Percentiles rank a stretch among this genome's conserved stretches.
Evolutionary conservation across 2,113 vertebrate species (phyloP).

Genomic region (Otocyon megalotis): DNA sequence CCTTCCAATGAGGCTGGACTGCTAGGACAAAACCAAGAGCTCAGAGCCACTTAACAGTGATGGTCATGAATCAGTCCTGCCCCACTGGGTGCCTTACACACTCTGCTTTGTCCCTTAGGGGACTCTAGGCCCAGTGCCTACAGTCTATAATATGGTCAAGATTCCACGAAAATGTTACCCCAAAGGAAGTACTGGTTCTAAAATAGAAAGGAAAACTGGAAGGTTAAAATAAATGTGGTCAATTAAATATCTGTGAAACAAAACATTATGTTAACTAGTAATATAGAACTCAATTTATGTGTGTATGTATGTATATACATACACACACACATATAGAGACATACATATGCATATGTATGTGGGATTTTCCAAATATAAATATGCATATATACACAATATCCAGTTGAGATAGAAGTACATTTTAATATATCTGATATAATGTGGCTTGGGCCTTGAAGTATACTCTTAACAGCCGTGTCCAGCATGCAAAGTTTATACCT

Average conservation of each 20-base stretch:
- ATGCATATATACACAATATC: neutral
- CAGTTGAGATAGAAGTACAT: neutral
- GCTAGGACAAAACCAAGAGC: neutral
- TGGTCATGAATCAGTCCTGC: neutral
- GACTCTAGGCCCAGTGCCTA: neutral
- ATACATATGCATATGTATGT: neutral
- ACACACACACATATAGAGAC: neutral
- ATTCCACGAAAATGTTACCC: neutral
- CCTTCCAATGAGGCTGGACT: neutral
- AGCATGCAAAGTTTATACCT: neutral
- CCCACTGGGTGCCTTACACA: neutral
- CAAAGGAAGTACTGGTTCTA: neutral
- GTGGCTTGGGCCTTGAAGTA: neutral
- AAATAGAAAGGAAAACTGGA: slow-evolving; percentile 42
- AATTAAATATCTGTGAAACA: slow-evolving; percentile 42
- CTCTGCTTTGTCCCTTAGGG: neutral
- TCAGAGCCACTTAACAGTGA: no score
- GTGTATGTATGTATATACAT: neutral
- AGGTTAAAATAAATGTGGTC: slow-evolving; percentile 43
- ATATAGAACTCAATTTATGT: neutral
- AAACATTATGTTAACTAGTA: neutral
- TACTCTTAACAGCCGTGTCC: neutral
- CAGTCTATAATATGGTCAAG: neutral
- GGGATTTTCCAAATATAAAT: neutral
- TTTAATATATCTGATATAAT: neutral